phyloP scores from a whole-genome alignment of 2,113 vertebrate genomes.

The Mastomys coucha region DNA sequence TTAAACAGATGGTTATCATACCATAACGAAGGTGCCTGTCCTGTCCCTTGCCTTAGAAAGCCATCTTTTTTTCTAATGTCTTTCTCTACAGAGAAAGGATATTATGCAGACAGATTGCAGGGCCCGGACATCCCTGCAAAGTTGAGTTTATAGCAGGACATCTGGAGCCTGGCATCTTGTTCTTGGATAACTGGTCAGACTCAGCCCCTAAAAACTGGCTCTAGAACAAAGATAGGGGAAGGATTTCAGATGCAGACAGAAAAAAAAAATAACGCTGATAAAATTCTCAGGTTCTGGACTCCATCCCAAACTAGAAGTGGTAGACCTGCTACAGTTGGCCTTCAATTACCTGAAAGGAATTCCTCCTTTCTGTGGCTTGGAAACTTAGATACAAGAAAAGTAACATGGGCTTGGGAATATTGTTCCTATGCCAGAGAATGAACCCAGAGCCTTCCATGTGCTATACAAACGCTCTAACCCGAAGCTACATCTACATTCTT shows the following conservation, averaged over 20 bases:
- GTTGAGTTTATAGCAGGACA: slow-evolving; percentile 59
- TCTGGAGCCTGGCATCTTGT: slow-evolving; percentile 52
- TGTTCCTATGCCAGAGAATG: neutral
- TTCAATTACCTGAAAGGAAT: neutral
- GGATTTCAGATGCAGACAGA: slow-evolving; percentile 27
- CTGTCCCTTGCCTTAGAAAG: slow-evolving; percentile 70
- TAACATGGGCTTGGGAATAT: too few species aligned
- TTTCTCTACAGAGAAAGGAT: slow-evolving; percentile 66
- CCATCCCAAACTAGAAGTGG: neutral
- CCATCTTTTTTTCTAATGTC: slow-evolving; percentile 73
- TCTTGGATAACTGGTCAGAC: slow-evolving; percentile 59
- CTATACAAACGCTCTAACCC: neutral
- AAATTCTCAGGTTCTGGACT: slow-evolving; percentile 10
- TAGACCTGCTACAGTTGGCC: neutral
- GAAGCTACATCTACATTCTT: neutral
- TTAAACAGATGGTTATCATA: slow-evolving; percentile 76
- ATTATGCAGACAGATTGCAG: slow-evolving; percentile 69
- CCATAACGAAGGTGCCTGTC: slow-evolving; percentile 64
- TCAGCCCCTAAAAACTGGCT: slow-evolving; percentile 36
- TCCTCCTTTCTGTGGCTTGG: neutral
- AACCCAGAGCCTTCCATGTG: neutral
- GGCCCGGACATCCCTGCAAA: slow-evolving; percentile 54
- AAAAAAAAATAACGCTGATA: slow-evolving; percentile 52
- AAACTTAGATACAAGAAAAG: neutral
- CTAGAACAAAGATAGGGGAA: slow-evolving; percentile 40